Conservation (phyloP, 2,797 vertebrate species). For the Brachyrhaphis roseni region DNA sequence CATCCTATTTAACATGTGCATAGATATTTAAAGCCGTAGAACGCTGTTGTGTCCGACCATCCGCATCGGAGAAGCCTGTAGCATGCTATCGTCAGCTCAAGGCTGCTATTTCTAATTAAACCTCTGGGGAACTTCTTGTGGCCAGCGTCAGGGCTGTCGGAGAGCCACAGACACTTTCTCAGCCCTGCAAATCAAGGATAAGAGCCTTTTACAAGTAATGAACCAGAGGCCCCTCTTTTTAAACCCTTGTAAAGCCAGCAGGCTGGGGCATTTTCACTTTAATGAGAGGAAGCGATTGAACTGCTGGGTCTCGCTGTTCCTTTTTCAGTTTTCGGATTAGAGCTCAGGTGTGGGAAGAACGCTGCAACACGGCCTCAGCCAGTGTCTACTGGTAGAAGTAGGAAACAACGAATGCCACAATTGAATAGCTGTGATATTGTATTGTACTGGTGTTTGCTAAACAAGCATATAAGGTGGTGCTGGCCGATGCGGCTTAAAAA, state of each 20-base stretch:
- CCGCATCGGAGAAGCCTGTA: constrained; percentile 2
- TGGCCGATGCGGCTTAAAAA: no score
- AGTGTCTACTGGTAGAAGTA: background rate
- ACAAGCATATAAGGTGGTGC: background rate
- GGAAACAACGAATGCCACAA: background rate
- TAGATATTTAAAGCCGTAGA: constrained; percentile 3
- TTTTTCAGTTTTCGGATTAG: constrained; percentile 27
- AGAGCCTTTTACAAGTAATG: constrained; percentile 62
- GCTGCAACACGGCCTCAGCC: background rate
- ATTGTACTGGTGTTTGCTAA: background rate
- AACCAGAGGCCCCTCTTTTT: constrained; percentile 57
- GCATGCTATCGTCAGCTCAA: constrained; percentile 20
- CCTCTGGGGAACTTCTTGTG: constrained; percentile 53
- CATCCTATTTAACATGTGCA: background rate
- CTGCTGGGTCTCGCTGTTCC: constrained; percentile 56
- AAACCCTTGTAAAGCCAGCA: constrained; percentile 58
- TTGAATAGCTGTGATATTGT: background rate
- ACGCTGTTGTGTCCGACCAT: constrained; percentile 19
- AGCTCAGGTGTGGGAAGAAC: constrained; percentile 15
- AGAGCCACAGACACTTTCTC: constrained; percentile 49
- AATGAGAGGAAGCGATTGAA: constrained; percentile 73
- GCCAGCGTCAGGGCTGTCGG: constrained; percentile 51
- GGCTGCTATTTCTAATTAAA: constrained; percentile 71
- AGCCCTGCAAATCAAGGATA: constrained; percentile 36
- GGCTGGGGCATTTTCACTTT: constrained; percentile 51